phyloP scores from a whole-genome alignment of 2,113 vertebrate genomes.

The Elachura formosa region DNA sequence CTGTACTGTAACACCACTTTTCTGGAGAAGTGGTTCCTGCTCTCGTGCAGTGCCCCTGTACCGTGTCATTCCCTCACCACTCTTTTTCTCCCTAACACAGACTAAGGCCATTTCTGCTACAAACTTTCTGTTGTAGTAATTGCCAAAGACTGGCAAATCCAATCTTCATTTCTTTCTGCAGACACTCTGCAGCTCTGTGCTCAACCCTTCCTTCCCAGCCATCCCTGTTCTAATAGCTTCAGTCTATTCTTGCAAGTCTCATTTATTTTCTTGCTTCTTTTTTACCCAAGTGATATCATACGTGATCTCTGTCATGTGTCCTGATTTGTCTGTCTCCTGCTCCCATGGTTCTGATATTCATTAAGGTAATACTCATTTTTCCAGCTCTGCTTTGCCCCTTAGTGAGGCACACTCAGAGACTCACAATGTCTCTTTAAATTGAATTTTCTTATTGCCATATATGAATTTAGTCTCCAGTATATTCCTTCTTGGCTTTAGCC shows the following conservation, averaged over 20 bases:
- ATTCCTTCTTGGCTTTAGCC: background rate
- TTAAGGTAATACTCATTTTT: background rate
- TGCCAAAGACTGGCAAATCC: background rate
- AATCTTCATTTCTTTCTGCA: background rate
- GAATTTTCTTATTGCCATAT: background rate
- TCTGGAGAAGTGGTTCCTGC: background rate
- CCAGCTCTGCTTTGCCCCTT: background rate
- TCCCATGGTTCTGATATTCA: conserved; percentile 7
- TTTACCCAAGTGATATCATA: background rate
- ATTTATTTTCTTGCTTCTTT: conserved; percentile 48
- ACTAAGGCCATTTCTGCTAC: background rate
- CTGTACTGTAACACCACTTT: background rate
- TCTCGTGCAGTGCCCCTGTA: background rate
- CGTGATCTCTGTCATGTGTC: background rate
- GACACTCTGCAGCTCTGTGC: background rate
- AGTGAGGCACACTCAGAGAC: background rate
- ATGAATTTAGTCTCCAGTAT: background rate
- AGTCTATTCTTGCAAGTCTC: background rate
- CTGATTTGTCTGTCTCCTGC: conserved; percentile 10
- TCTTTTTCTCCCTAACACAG: background rate
- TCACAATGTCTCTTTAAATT: background rate
- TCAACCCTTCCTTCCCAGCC: background rate
- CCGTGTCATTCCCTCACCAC: background rate
- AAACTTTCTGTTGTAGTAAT: background rate
- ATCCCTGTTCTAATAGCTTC: background rate